A percentile compares a stretch with the other conserved stretches of the same genome.
Conservation (phyloP, 1,140 invertebrate genomes). For the Neomicropteryx cornuta region DNA sequence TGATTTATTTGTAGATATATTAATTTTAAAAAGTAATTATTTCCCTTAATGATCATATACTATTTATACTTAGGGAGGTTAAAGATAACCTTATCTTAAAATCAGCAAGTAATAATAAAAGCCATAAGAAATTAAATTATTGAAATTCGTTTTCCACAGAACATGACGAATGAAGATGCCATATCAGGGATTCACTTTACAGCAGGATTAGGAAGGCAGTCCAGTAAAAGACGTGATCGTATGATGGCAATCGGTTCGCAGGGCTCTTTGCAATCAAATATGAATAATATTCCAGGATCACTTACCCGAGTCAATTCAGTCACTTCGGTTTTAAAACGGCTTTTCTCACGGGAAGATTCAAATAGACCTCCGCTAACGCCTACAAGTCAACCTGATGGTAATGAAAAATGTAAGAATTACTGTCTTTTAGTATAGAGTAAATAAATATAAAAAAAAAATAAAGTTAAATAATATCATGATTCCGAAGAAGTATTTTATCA, state of each 20-base stretch:
- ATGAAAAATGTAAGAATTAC: constrained; percentile 21
- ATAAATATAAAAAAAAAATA: constrained; percentile 13
- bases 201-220: constrained; percentile 39
- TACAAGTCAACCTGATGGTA: constrained; percentile 25
- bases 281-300: no score
- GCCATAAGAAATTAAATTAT: no score
- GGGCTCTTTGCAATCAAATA: constrained; percentile 41
- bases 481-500: no score
- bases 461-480: no score
- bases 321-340: constrained; percentile 58
- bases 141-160: no score
- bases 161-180: constrained; percentile 56
- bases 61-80: no score
- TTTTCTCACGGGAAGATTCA: constrained; percentile 63
- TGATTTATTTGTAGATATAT: background rate
- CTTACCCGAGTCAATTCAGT: constrained; percentile 60
- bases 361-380: constrained; percentile 13
- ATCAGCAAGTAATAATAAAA: no score
- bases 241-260: constrained; percentile 36
- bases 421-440: no score
- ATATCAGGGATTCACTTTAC: constrained; percentile 61
- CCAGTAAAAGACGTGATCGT: constrained; percentile 29
- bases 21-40: no score
- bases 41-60: no score
- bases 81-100: no score